Conservation (phyloP, 2,113 vertebrate genomes). For the Picathartes gymnocephalus region DNA sequence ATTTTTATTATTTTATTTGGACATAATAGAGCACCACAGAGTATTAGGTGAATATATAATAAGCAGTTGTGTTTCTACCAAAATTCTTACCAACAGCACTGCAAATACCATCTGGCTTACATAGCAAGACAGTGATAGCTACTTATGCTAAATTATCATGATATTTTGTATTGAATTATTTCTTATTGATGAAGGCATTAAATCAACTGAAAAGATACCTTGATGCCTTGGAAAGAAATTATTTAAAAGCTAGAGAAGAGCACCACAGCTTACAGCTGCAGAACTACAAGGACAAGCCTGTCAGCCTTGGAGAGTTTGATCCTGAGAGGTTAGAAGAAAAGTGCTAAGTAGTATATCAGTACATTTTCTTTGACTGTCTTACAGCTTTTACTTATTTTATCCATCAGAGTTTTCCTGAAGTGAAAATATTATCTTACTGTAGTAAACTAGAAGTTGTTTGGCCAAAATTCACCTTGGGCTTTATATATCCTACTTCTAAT, state of each 20-base stretch:
- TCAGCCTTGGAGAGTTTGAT: conserved; percentile 78
- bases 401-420: background rate
- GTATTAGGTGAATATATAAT: background rate
- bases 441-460: background rate
- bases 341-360: background rate
- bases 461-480: background rate
- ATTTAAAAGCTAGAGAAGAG: conserved; percentile 80
- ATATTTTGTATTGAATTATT: background rate
- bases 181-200: conserved; percentile 74
- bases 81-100: background rate
- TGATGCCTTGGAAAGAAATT: conserved; percentile 81
- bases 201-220: conserved; percentile 80
- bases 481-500: background rate
- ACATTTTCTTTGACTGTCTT: background rate
- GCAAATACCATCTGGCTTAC: background rate
- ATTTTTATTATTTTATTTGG: background rate
- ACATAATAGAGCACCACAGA: background rate
- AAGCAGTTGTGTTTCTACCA: background rate
- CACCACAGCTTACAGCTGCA: conserved; percentile 80
- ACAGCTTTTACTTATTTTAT: background rate
- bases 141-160: background rate
- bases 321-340: conserved; percentile 80
- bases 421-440: background rate
- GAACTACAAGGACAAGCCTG: conserved; percentile 69
- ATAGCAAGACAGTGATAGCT: background rate